phyloP scores from a whole-genome alignment of 2,888 invertebrate species.

The Leucophenga maculata region DNA sequence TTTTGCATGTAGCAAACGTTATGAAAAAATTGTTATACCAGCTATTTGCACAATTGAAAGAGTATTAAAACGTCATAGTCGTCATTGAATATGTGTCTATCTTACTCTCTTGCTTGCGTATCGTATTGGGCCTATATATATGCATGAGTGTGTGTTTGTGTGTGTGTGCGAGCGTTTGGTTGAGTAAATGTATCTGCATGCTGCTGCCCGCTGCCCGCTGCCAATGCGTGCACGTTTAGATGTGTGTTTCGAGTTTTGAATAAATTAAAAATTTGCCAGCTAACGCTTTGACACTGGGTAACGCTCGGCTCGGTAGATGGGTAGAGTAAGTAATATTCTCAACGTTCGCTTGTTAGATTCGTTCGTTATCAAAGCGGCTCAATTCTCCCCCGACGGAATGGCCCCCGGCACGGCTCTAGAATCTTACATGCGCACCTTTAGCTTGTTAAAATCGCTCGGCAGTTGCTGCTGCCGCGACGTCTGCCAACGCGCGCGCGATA shows the following conservation, averaged over 20 bases:
- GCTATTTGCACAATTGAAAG: neutral
- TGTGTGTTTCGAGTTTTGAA: conserved; percentile 42
- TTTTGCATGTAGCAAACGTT: no score
- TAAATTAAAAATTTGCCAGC: conserved; percentile 59
- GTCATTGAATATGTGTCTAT: conserved; percentile 36
- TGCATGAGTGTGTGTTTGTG: conserved; percentile 31
- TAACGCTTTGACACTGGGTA: neutral
- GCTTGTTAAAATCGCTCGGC: no score
- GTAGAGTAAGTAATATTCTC: neutral
- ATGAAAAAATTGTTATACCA: no score
- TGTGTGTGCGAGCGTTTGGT: conserved; percentile 21
- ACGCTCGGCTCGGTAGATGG: neutral
- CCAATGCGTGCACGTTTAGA: neutral
- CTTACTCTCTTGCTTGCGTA: conserved; percentile 28
- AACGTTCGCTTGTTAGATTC: neutral
- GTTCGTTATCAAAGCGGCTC: neutral
- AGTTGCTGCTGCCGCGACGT: conserved; percentile 3
- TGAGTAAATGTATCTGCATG: conserved; percentile 35
- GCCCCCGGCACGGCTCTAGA: no score
- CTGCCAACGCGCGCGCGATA: conserved; percentile 5
- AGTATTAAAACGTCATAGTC: conserved; percentile 32
- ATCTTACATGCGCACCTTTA: no score
- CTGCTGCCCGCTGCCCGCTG: conserved; percentile 26
- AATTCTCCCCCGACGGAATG: neutral
- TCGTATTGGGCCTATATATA: neutral